A percentile compares a stretch with the other conserved stretches of the same genome.
These are phyloP conservation scores for Netelia virgata DNA, from an alignment of 2,888 invertebrate species.

Conservation along the genomic window DNA sequence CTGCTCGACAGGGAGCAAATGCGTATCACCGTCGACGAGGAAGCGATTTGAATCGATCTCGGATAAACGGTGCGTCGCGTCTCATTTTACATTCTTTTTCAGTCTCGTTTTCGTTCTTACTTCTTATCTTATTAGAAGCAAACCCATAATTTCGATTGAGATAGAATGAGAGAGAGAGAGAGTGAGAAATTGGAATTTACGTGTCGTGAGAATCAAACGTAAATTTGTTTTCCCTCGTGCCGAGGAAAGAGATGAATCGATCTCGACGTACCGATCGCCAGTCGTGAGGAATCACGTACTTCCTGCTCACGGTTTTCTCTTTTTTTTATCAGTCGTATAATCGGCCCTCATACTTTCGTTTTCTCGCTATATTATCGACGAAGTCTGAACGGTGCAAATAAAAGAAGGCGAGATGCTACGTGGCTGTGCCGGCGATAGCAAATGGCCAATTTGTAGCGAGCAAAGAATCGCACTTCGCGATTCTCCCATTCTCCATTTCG, in stretches of 20 bases:
- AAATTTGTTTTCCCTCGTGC: constrained; percentile 60
- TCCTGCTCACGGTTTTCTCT: constrained; percentile 50
- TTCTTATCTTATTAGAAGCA: not conserved
- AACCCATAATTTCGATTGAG: constrained; percentile 36
- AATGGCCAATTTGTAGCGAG: constrained; percentile 57
- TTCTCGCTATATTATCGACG: constrained; percentile 4
- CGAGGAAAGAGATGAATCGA: constrained; percentile 58
- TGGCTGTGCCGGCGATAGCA: constrained; percentile 12
- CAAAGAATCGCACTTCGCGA: not conserved
- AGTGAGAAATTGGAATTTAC: constrained; percentile 56
- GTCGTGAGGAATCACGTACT: constrained; percentile 55
- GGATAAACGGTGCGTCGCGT: constrained; percentile 59
- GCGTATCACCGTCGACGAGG: constrained; percentile 74
- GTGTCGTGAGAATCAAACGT: constrained; percentile 58
- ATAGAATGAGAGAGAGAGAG: not conserved
- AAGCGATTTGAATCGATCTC: constrained; percentile 80
- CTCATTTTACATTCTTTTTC: constrained; percentile 40
- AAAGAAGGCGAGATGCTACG: constrained; percentile 27
- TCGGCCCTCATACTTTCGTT: constrained; percentile 63
- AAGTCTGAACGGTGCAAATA: constrained; percentile 12
- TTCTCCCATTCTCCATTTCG: constrained; percentile 10
- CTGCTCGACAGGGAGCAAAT: constrained; percentile 58
- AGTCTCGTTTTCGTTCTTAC: constrained; percentile 35
- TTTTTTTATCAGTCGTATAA: constrained; percentile 21
- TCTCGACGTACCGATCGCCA: constrained; percentile 52